Evolutionary conservation across 2,113 vertebrate species (phyloP), one percentile per base, ranked within the genome.

Genomic region (Sminthopsis crassicaudata): DNA sequence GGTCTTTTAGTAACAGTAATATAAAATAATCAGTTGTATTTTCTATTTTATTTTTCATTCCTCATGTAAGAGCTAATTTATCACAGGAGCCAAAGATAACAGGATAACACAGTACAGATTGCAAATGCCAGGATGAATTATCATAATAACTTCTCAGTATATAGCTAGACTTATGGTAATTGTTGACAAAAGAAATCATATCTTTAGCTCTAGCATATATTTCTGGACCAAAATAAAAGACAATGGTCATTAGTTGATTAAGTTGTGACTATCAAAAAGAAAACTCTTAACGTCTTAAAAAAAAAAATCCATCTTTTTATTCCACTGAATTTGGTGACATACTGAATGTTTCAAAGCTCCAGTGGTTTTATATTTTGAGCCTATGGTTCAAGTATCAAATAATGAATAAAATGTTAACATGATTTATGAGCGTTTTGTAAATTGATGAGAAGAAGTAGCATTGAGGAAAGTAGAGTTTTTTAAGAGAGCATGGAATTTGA

Each of bases 31-130:
- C n/a, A 50, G 6, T 94, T 92, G 53, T 6, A 92, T 93, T 96
- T 90, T 46, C 91, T 8, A 94, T 60, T 76, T 76, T 91, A 46
- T 91, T 97, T 96, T 22, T 93, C n/a, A 89, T 54, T 96, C 95
- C 51, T 92, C 23, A 91, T 90, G 50, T 51, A 51, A 51, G 50
- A 51, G 9, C 10, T 23, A 2, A 57, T 12, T 96, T 46, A 95
- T 91, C 27, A 46, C 19, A 14, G 52, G 48, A 95, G 22, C 30
- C 55, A 91, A 42, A 53, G 12, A 91, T 91, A 26, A 46, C 54
- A 94, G 52, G 0, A 90, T 91, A 8, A 92, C 90, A 30, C 1
- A 93, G 8, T 91, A 92, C 12, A 92, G 42, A 84, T 93, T 90
- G 60, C 0, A 91, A 46, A 93, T 94, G 46, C 30, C 95, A n/a